Conservation (phyloP, 2,888 invertebrate genomes). For the Temnothorax rugatulus region DNA sequence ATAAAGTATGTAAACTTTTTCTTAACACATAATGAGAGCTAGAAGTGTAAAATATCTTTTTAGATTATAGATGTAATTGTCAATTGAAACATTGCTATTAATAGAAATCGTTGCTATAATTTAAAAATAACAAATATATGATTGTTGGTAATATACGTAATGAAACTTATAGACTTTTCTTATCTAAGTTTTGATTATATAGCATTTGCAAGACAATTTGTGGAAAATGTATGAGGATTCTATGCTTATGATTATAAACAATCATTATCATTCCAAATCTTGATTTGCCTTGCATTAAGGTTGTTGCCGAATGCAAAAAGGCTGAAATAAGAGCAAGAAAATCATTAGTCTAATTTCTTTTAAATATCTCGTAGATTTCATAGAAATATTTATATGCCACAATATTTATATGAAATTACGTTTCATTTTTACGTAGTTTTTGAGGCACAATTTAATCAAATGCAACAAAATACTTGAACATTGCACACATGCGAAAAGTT, state of each 20-base stretch:
- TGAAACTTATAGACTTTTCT: constrained; percentile 8
- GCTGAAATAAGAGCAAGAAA: constrained; percentile 50
- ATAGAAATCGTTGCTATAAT: constrained; percentile 22
- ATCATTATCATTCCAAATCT: constrained; percentile 65
- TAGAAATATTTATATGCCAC: constrained; percentile 4
- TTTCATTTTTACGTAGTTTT: constrained; percentile 52
- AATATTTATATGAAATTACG: constrained; percentile 29
- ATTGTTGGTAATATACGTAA: constrained; percentile 34
- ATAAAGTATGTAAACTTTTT: constrained; percentile 23
- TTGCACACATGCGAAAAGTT: constrained; percentile 14
- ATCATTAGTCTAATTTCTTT: constrained; percentile 44
- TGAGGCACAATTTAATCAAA: constrained; percentile 37
- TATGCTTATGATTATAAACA: constrained; percentile 35
- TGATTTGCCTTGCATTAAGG: constrained; percentile 34
- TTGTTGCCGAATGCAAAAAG: not conserved
- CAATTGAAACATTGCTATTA: constrained; percentile 35
- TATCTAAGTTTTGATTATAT: constrained; percentile 31
- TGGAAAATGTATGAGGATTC: constrained; percentile 9
- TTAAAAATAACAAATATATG: constrained; percentile 57
- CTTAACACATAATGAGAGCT: not conserved
- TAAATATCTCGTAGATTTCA: constrained; percentile 13
- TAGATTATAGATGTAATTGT: constrained; percentile 22
- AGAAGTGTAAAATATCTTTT: constrained; percentile 20
- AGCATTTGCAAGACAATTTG: constrained; percentile 51
- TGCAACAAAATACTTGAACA: constrained; percentile 25